Base-by-base conservation (phyloP, 2,888 invertebrate genomes). In the Leucoma salicis region DNA sequence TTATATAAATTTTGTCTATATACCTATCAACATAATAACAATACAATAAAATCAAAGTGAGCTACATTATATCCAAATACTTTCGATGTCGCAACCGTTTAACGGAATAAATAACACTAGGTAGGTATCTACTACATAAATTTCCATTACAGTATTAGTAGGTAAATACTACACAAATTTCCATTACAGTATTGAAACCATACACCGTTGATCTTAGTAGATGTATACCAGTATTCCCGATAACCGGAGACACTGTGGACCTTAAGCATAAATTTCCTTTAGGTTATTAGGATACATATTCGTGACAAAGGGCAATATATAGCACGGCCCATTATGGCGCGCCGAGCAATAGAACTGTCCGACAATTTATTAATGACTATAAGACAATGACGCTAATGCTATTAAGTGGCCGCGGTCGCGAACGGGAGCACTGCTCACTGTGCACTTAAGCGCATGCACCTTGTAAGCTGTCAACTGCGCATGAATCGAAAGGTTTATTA, bases 351-450 rank as follows among this genome's bases (percentile, higher is more conserved):
- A 82, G 79, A 85, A 81, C 82, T 83, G 83, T 84, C 83, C 65
- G 58, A 54, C 59, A 66, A 70, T 78, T 84, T 87, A 88, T 88
- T 86, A 87, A 89, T 81, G 83, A 76, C 70, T 62, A 54, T 57
- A 67, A 75, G 81, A 84, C 86, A 86, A 85, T 84, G 79, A 82
- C 72, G 74, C 77, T 83, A 83, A 85, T 80, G 81, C 78, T 78
- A 87, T 88, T 82, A 87, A 82, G 78, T 76, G 75, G 71, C 71
- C 68, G 63, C 59, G 60, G 57, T 58, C 65, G 66, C 64, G 67
- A 75, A 75, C 71, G 67, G 72, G 70, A 66, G 66, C 70, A 61
- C 21, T 2, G 21, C 8, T 21, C 21, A 21, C 60, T 50, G n/a
- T n/a, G 62, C 61, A 64, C 62, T 78, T 74, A 71, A 74, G 69